phyloP scores from a whole-genome alignment of 2,888 invertebrate species.

The Xestia xanthographa region DNA sequence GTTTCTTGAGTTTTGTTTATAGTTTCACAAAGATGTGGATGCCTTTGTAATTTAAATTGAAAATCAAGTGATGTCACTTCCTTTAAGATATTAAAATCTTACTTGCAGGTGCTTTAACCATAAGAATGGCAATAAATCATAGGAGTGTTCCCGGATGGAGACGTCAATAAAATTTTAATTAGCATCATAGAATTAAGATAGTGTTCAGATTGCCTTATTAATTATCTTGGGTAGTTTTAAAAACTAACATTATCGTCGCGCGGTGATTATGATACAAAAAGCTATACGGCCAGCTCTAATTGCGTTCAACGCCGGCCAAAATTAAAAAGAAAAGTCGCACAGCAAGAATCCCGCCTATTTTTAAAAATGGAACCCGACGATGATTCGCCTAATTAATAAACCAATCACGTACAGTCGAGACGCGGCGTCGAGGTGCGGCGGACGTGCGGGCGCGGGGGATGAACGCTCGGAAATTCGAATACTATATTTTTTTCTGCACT shows the following conservation, averaged over 20 bases:
- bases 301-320: slow-evolving; percentile 88
- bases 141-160: slow-evolving; percentile 49
- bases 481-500: slow-evolving; percentile 89
- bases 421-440: slow-evolving; percentile 90
- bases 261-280: slow-evolving; percentile 87
- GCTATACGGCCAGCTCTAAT: slow-evolving; percentile 86
- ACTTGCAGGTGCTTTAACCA: slow-evolving; percentile 13
- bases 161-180: slow-evolving; percentile 67
- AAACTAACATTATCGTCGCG: slow-evolving; percentile 80
- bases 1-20: slow-evolving; percentile 27
- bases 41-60: slow-evolving; percentile 14
- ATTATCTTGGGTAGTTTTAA: slow-evolving; percentile 78
- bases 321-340: slow-evolving; percentile 89
- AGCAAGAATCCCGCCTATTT: slow-evolving; percentile 90
- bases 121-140: slow-evolving; percentile 49
- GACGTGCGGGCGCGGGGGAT: slow-evolving; percentile 90
- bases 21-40: neutral
- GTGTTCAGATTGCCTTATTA: slow-evolving; percentile 76
- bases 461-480: slow-evolving; percentile 89
- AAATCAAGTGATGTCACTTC: slow-evolving; percentile 40
- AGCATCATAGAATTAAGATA: slow-evolving; percentile 68
- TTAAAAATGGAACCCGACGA: slow-evolving; percentile 88
- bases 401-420: slow-evolving; percentile 91
- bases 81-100: slow-evolving; percentile 27
- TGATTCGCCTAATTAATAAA: slow-evolving; percentile 91